phyloP scores from a whole-genome alignment of 2,888 invertebrate species.

The Oxycera nigricornis region DNA sequence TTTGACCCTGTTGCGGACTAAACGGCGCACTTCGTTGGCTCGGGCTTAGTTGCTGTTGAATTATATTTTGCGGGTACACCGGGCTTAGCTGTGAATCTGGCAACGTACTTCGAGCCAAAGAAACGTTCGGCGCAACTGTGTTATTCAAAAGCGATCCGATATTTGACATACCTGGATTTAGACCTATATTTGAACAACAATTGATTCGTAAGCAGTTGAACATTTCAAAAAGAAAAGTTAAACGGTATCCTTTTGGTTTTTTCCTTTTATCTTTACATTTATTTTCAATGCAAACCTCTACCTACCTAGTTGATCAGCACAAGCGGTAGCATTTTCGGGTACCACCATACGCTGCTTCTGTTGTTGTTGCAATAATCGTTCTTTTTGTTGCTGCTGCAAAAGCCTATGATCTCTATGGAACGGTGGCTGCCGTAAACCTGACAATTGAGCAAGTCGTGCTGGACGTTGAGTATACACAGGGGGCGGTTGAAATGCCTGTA shows the following conservation, averaged over 20 bases:
- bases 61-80: constrained; percentile 64
- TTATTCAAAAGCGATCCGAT: constrained; percentile 86
- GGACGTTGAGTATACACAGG: constrained; percentile 57
- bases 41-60: constrained; percentile 62
- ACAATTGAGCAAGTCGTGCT: constrained; percentile 55
- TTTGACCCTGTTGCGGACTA: constrained; percentile 60
- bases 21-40: constrained; percentile 61
- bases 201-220: constrained; percentile 44
- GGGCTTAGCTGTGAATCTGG: constrained; percentile 71
- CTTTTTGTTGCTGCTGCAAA: constrained; percentile 68
- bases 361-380: constrained; percentile 78
- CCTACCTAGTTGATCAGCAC: constrained; percentile 58
- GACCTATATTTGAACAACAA: constrained; percentile 51
- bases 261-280: neutral
- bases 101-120: constrained; percentile 75
- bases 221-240: constrained; percentile 32
- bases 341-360: constrained; percentile 83
- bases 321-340: constrained; percentile 76
- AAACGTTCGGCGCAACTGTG: constrained; percentile 84
- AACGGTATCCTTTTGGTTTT: too few relatives aligned
- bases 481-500: constrained; percentile 59
- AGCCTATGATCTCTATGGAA: constrained; percentile 54
- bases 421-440: constrained; percentile 56
- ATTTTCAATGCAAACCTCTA: constrained; percentile 34
- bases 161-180: constrained; percentile 64